Conservation (phyloP, 2,797 vertebrate species). For the Xiphorhynchus erythropygius region DNA sequence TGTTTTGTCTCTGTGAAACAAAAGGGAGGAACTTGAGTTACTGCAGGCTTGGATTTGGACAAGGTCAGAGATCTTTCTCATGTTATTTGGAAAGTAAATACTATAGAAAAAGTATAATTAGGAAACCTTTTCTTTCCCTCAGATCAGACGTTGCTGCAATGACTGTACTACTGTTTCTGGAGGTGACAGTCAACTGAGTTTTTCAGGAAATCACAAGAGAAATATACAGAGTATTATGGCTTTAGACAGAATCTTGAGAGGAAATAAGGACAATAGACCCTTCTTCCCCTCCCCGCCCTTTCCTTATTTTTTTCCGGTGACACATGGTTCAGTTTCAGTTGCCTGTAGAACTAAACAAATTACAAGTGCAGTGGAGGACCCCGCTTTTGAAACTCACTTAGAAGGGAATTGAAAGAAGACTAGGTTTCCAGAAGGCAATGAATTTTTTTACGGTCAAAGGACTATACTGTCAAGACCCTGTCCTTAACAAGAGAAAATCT, state of each 20-base stretch:
- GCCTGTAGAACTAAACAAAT: not conserved
- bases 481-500: not conserved
- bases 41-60: not conserved
- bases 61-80: not conserved
- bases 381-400: not conserved
- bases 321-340: not conserved
- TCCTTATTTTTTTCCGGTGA: not conserved
- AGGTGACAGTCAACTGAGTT: not conserved
- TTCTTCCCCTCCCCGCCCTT: fast-evolving
- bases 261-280: not conserved
- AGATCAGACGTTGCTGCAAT: not conserved
- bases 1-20: not conserved
- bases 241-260: not conserved
- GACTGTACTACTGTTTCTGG: not conserved
- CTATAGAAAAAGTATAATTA: not conserved
- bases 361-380: fast-evolving
- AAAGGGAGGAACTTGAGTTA: not conserved
- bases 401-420: not conserved
- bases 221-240: not conserved
- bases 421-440: not conserved
- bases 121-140: not conserved
- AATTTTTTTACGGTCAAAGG: not conserved
- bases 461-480: not conserved
- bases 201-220: not conserved
- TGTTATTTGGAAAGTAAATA: not conserved